phyloP scores from a whole-genome alignment of 2,113 vertebrate genomes.

The Euleptes europaea region DNA sequence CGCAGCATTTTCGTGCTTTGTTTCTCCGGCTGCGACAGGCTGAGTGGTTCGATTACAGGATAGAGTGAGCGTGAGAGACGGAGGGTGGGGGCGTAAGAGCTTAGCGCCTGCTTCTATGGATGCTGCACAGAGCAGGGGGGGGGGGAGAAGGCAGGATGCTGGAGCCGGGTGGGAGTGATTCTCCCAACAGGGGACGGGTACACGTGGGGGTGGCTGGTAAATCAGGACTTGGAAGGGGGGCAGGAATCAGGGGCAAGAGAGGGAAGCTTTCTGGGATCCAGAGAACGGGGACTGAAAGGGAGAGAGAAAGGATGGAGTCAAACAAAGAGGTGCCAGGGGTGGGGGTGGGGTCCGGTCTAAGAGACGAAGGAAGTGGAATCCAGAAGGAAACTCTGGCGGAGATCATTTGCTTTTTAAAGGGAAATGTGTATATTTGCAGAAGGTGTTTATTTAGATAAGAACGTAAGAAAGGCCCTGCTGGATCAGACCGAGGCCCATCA shows the following conservation, averaged over 20 bases:
- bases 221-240: background rate
- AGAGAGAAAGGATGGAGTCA: background rate
- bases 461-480: too few relatives aligned
- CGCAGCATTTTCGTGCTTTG: background rate
- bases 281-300: background rate
- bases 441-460: too few relatives aligned
- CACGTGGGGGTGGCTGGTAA: background rate
- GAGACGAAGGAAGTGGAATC: background rate
- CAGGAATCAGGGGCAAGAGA: background rate
- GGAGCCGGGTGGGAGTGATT: background rate
- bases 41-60: slow-evolving; percentile 18
- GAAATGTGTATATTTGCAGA: background rate
- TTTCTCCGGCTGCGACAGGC: slow-evolving; percentile 12
- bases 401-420: background rate
- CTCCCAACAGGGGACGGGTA: background rate
- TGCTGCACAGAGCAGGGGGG: background rate
- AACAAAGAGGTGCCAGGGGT: background rate
- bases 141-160: background rate
- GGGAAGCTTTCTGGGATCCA: background rate
- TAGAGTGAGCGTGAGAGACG: slow-evolving; percentile 16
- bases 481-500: too few relatives aligned
- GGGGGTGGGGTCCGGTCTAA: background rate
- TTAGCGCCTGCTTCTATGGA: background rate
- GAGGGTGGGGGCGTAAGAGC: slow-evolving; percentile 7
- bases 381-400: background rate